These are phyloP conservation scores for Liparis tanakae DNA, from an alignment of 2,797 vertebrate species.

Conservation along the genomic window DNA sequence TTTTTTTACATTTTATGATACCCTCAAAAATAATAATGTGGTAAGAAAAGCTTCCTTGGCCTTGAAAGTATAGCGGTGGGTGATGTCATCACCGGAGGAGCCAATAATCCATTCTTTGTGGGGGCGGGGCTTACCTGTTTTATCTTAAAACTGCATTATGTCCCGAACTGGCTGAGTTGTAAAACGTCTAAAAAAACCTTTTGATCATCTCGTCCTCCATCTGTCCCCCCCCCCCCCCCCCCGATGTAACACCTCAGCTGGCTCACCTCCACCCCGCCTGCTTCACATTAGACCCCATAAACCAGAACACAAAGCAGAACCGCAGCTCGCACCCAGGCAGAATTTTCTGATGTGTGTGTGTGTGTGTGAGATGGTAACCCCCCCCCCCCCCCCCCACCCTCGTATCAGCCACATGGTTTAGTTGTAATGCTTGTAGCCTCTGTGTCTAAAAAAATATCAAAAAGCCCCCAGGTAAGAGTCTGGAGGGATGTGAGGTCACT, in stretches of 20 bases:
- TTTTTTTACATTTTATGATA: not conserved
- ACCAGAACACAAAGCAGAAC: constrained; percentile 57
- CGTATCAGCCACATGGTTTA: constrained; percentile 60
- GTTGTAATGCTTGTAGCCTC: constrained; percentile 40
- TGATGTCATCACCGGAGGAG: too few relatives aligned
- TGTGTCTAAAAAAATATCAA: not conserved
- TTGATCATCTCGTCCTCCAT: constrained; percentile 40
- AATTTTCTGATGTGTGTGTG: constrained; percentile 12
- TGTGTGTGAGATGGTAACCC: constrained; percentile 26
- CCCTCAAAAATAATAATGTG: not conserved
- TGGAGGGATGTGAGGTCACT: constrained; percentile 23
- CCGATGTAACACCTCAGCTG: constrained; percentile 35
- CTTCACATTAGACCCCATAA: constrained; percentile 70
- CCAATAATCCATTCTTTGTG: not conserved
- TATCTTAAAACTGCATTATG: constrained; percentile 4
- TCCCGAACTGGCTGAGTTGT: not conserved
- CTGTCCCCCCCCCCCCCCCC: not conserved
- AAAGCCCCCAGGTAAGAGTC: constrained; percentile 38
- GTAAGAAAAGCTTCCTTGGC: not conserved
- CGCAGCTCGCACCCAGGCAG: constrained; percentile 44
- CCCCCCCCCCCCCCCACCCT: constrained; percentile 21
- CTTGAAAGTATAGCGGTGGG: not conserved
- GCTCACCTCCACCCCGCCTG: constrained; percentile 60
- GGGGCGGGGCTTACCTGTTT: not conserved
- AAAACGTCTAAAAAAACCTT: constrained; percentile 3